Percentiles rank a stretch among this genome's conserved stretches.
These are phyloP conservation scores for Rhopilema esculentum DNA, from an alignment of 30 jellyfish, hydroid and myxozoan species.

Conservation along the genomic window DNA sequence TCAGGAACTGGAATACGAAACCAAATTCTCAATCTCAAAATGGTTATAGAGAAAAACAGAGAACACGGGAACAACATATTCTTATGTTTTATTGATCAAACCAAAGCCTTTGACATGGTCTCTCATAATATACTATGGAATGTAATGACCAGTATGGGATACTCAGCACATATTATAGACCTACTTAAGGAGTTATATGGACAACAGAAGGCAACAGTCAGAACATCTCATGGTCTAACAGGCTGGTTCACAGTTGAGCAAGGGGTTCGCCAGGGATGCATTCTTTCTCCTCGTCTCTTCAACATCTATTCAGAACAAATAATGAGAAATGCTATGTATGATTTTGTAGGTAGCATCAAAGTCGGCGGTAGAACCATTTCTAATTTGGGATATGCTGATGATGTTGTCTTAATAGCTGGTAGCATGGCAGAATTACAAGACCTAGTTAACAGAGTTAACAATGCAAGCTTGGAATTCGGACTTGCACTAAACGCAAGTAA, in stretches of 20 bases:
- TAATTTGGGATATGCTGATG: conserved; percentile 33
- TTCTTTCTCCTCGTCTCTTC: conserved; percentile 62
- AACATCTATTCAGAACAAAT: conserved; percentile 32
- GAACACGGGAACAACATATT: conserved; percentile 26
- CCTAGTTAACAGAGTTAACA: no score
- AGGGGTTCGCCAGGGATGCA: conserved; percentile 73
- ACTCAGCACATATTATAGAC: neutral
- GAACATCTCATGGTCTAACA: conserved; percentile 45
- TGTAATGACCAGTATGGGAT: neutral
- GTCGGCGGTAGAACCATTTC: neutral
- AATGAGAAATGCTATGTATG: conserved; percentile 17
- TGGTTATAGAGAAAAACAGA: conserved; percentile 38
- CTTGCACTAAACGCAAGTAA: no score
- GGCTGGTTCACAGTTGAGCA: conserved; percentile 35
- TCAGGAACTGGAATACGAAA: conserved; percentile 43
- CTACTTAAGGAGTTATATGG: conserved; percentile 37
- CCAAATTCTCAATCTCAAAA: conserved; percentile 36
- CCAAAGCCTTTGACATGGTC: conserved; percentile 63
- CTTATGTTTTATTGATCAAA: conserved; percentile 42
- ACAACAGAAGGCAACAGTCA: conserved; percentile 39
- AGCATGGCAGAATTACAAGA: conserved; percentile 10
- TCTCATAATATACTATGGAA: conserved; percentile 21
- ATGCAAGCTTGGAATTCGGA: no score
- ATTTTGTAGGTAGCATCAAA: neutral
- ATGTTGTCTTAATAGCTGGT: conserved; percentile 18